Base-by-base conservation (phyloP, 2,113 vertebrate genomes). In the Ondatra zibethicus region DNA sequence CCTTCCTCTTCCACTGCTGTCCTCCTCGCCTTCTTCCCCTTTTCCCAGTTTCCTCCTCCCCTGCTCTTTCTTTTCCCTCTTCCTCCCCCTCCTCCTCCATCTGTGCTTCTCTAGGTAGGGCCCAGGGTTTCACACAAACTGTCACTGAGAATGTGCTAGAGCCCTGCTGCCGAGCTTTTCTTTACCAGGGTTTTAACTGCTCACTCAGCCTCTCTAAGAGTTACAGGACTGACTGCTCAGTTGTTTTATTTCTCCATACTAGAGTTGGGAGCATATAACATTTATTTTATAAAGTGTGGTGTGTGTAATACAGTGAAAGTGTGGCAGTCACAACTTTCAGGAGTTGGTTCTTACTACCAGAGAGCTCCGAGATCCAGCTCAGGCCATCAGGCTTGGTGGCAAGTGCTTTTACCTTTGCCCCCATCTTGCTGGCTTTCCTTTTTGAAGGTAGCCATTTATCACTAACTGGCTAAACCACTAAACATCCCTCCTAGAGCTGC, bases 391-490 rank as follows among this genome's bases (percentile, higher is more conserved):
- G n/a, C n/a, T 42, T 61, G 55, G 23, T 82, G 55, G 23, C 36
- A 16, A 82, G 61, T 45, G 47, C 16, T 33, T 78, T 66, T 85
- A 45, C 23, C 42, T 47, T 29, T 45, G 27, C 14, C 9, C 39
- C n/a, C 61, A 45, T 65, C 61, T 65, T 33, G 27, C 39, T 45
- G 63, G 61, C 4, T 92, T 80, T 55, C 50, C 36, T 42, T 76
- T 92, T 95, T 68, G 17, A 58, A 85, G 75, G 17, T 93, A 70
- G 70, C 39, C 42, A n/a, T 61, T 95, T 61, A 58, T 81, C 13
- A 25, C 36, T 87, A 12, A 55, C 47, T 80, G 50, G 17, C 31
- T 73, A 33, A 80, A 52, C 19, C 16, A 33, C 76, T 78, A 86
- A 80, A 17, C 55, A 17, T 86, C 19, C 72, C 31, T 70, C n/a